Conservation (phyloP, 2,113 vertebrate species). For the Plotosus lineatus region DNA sequence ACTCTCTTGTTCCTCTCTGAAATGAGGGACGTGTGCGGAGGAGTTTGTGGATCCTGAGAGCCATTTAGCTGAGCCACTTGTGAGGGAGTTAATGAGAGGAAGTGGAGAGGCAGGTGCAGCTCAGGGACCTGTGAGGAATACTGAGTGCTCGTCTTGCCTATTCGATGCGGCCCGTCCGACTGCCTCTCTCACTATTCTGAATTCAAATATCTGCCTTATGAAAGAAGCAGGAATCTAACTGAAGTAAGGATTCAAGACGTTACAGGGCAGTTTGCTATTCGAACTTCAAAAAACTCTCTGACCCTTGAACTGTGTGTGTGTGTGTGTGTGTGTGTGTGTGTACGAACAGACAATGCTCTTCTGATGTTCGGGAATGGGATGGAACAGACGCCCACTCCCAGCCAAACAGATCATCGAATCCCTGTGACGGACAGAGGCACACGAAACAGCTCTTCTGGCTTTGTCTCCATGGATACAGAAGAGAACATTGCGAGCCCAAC, state of each 20-base stretch:
- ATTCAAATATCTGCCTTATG: conserved; percentile 45
- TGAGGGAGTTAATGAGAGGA: conserved; percentile 72
- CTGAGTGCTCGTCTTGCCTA: conserved; percentile 62
- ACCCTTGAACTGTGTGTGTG: conserved; percentile 25
- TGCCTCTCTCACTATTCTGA: conserved; percentile 1
- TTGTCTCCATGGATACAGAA: conserved; percentile 64
- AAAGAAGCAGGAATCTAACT: conserved; percentile 10
- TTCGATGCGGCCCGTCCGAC: conserved; percentile 34
- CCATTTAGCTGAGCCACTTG: conserved; percentile 69
- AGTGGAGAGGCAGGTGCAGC: conserved; percentile 74
- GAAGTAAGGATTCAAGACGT: background rate
- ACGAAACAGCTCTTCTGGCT: conserved; percentile 47
- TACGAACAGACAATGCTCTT: conserved; percentile 80
- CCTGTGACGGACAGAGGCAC: conserved; percentile 57
- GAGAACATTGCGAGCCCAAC: conserved; percentile 72
- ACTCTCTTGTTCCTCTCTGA: conserved; percentile 40
- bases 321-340: conserved; percentile 36
- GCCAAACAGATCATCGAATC: conserved; percentile 66
- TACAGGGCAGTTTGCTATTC: background rate
- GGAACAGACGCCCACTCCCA: conserved; percentile 69
- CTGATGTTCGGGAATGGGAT: conserved; percentile 80
- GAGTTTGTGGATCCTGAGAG: conserved; percentile 59
- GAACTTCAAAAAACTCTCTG: background rate
- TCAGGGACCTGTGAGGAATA: conserved; percentile 69
- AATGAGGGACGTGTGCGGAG: conserved; percentile 64